These are phyloP conservation scores for Anticlea derivata DNA, from an alignment of 2,888 invertebrate species.

Conservation along the genomic window DNA sequence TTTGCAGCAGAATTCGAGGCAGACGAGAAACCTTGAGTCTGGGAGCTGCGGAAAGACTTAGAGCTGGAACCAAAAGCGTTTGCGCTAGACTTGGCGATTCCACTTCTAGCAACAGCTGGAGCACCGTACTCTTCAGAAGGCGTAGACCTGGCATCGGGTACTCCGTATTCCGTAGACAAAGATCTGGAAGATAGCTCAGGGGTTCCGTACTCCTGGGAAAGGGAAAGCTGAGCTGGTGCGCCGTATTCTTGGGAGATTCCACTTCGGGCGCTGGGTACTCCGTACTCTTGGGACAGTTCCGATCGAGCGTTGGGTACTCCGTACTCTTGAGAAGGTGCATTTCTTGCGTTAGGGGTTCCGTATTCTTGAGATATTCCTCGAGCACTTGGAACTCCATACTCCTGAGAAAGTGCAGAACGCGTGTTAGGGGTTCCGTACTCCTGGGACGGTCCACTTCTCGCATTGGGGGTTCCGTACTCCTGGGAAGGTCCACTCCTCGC, in stretches of 20 bases:
- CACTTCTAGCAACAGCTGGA: constrained; percentile 40
- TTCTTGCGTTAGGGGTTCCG: constrained; percentile 42
- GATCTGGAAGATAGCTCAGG: constrained; percentile 27
- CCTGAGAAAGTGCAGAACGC: constrained; percentile 28
- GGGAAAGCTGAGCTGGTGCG: constrained; percentile 17
- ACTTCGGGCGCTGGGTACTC: constrained; percentile 12
- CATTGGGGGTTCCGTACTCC: constrained; percentile 47
- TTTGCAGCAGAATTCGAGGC: constrained; percentile 10
- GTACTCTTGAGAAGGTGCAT: constrained; percentile 45
- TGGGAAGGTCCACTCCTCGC: constrained; percentile 33
- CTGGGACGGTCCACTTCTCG: constrained; percentile 39
- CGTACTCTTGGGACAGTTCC: constrained; percentile 41
- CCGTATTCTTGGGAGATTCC: constrained; percentile 22
- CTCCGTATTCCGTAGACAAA: constrained; percentile 31
- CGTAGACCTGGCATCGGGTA: constrained; percentile 29
- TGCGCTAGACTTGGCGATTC: constrained; percentile 3
- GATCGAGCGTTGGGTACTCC: constrained; percentile 41
- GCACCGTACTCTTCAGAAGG: constrained; percentile 56
- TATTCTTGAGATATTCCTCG: constrained; percentile 42
- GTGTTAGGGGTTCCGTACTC: constrained; percentile 47
- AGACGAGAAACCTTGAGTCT: constrained; percentile 8
- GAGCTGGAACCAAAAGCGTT: too few species aligned
- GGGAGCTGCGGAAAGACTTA: constrained; percentile 11
- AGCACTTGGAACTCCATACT: not conserved
- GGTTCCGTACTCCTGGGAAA: constrained; percentile 33